Base-by-base conservation (phyloP, 2,797 vertebrate genomes). In the Echiichthys vipera region DNA sequence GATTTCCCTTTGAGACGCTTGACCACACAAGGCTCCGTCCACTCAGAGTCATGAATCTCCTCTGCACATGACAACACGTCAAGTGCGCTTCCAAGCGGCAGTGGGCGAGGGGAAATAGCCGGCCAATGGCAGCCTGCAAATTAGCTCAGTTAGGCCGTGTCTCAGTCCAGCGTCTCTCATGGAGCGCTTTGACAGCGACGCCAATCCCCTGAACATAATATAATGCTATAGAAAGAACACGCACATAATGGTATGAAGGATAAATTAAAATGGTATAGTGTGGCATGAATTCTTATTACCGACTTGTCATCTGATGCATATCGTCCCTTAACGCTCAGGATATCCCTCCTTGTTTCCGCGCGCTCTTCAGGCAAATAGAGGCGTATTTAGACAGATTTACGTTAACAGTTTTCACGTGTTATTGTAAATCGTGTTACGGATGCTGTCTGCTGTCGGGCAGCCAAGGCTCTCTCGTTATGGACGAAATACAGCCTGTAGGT, bases 131-230 rank as follows among this genome's bases (percentile, higher is more conserved):
- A 56, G 76, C 45, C 67, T 27, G 80, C 24, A 79, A 80, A 89
- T 86, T 53, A 81, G 80, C 78, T 64, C 78, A 18, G 59, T 84
- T 84, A 89, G 87, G 87, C 89, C 87, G 46, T 43, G 71, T 65
- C 74, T 84, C 54, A 24, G 57, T 45, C 71, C 80, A 15, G 68
- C 71, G 61, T 69, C 57, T 3, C 39, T 49, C 55, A n/a, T 9
- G 42, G 56, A 76, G 47, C 49, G 30, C 18, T 66, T 61, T n/a
- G 14, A 51, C 2, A 34, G n/a, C 9, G 71, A 65, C 67, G 74
- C 6, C 55, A n/a, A 49, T 24, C 37, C n/a, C 24, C 3, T 5
- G 20, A 9, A 15, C 34, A 57, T 7, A 4, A 15, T 5, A 24
- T 2, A 7, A 24, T n/a, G 5, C 5, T 15, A 29, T 14, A n/a